A percentile compares a stretch with the other conserved stretches of the same genome.
Evolutionary conservation across 2,113 vertebrate genomes (phyloP).

Genomic region (Rhizomys pruinosus): DNA sequence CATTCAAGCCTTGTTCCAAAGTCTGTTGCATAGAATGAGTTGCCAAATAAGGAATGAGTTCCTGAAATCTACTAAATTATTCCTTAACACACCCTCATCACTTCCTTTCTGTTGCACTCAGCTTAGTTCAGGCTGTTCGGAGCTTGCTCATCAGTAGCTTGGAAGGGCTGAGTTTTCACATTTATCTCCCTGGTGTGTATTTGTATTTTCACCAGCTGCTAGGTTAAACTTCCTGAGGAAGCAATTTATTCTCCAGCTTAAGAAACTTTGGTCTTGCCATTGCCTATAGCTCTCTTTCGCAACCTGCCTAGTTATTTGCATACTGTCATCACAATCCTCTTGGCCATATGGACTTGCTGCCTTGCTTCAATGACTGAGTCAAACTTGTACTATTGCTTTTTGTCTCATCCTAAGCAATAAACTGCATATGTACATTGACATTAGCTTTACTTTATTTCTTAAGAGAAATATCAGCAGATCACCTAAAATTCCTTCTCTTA

Average conservation of each 20-base stretch:
- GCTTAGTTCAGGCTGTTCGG: not conserved
- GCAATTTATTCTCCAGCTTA: constrained; percentile 36
- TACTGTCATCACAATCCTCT: not conserved
- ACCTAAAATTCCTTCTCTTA: constrained; percentile 4
- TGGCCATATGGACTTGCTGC: not conserved
- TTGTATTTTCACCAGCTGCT: constrained; percentile 15
- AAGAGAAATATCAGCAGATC: constrained; percentile 13
- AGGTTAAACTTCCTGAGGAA: constrained; percentile 54
- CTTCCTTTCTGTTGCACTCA: constrained; percentile 52
- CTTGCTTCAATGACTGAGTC: constrained; percentile 15
- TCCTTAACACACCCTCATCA: not conserved
- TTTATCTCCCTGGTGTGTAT: not conserved
- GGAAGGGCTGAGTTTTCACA: constrained; percentile 31
- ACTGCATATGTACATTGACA: not conserved
- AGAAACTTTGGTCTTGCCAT: constrained; percentile 10
- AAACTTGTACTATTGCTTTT: constrained; percentile 15
- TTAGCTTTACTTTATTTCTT: constrained; percentile 58
- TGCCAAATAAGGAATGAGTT: not conserved
- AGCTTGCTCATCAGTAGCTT: not conserved
- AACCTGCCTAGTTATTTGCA: not conserved
- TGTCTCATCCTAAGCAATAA: constrained; percentile 1
- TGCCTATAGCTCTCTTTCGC: constrained; percentile 7
- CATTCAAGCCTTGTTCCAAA: constrained; percentile 35
- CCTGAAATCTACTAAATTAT: constrained; percentile 45
- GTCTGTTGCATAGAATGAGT: constrained; percentile 37